Conservation (phyloP, 2,797 vertebrate genomes). For the Austrolebias charrua region DNA sequence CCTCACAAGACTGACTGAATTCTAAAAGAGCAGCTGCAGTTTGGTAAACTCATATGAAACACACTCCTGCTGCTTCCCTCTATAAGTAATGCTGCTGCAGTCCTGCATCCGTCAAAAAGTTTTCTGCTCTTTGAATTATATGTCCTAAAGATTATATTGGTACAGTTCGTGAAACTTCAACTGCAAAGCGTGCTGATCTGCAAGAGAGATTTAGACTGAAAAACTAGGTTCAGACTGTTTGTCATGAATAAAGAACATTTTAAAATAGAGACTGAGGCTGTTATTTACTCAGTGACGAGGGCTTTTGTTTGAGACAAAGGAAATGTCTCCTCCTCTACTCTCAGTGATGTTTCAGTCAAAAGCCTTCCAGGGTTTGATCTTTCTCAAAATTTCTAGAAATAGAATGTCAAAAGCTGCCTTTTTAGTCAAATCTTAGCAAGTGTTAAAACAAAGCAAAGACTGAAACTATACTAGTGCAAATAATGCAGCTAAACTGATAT, state of each 20-base stretch:
- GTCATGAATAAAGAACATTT: conserved; percentile 36
- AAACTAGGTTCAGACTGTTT: conserved; percentile 59
- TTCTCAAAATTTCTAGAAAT: background rate
- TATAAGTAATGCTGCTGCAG: conserved; percentile 42
- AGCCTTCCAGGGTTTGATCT: background rate
- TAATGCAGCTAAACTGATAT: no score
- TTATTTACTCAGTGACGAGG: conserved; percentile 6
- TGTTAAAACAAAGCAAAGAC: background rate
- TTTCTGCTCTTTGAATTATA: conserved; percentile 39
- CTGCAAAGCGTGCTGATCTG: conserved; percentile 43
- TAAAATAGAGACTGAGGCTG: background rate
- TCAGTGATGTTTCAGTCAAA: conserved; percentile 5
- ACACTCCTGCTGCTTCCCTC: conserved; percentile 20
- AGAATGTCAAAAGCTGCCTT: conserved; percentile 3
- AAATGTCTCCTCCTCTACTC: background rate
- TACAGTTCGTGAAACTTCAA: conserved; percentile 40
- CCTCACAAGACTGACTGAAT: conserved; percentile 37
- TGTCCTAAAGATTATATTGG: conserved; percentile 61
- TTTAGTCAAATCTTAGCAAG: background rate
- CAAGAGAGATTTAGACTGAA: conserved; percentile 46
- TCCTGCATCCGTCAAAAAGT: conserved; percentile 31
- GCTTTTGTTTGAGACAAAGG: conserved; percentile 8
- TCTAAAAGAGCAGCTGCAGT: conserved; percentile 40
- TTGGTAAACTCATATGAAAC: conserved; percentile 41
- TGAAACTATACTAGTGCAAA: no score